These are phyloP conservation scores for Diorhabda sublineata DNA, from an alignment of 1,140 invertebrate genomes.

Conservation along the genomic window DNA sequence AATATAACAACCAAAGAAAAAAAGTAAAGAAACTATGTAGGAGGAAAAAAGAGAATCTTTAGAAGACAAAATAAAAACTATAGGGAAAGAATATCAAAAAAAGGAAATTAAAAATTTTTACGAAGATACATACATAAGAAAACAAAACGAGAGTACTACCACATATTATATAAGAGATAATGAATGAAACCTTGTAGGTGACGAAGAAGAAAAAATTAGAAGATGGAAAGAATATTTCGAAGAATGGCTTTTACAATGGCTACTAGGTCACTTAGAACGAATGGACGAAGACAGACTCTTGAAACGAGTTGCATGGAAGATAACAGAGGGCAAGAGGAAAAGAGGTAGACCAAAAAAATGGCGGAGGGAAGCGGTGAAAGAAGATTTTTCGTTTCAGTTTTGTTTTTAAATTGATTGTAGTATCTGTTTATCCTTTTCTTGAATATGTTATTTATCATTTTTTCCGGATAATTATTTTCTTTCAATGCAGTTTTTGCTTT, in stretches of 20 bases:
- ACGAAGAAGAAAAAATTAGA: neutral
- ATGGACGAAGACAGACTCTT: too few relatives aligned
- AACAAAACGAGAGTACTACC: neutral
- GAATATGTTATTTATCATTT: too few relatives aligned
- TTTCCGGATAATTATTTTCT: too few relatives aligned
- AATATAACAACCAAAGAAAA: neutral
- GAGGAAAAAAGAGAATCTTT: neutral
- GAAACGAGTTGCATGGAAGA: too few relatives aligned
- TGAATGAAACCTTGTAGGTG: neutral
- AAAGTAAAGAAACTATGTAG: neutral
- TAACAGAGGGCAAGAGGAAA: too few relatives aligned
- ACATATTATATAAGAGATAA: neutral
- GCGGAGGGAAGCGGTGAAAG: too few relatives aligned
- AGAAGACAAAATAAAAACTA: neutral
- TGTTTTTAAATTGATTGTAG: too few relatives aligned
- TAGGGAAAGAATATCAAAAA: neutral
- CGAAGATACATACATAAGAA: neutral
- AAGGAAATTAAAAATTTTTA: neutral
- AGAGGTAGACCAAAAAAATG: too few relatives aligned
- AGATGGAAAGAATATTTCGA: neutral
- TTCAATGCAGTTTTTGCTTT: too few relatives aligned
- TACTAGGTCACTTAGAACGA: too few relatives aligned
- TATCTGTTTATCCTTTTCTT: too few relatives aligned
- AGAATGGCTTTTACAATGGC: neutral
- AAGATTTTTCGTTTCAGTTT: too few relatives aligned